Conservation (phyloP, 2,888 invertebrate species). For the Omphaloscelis lunosa region DNA sequence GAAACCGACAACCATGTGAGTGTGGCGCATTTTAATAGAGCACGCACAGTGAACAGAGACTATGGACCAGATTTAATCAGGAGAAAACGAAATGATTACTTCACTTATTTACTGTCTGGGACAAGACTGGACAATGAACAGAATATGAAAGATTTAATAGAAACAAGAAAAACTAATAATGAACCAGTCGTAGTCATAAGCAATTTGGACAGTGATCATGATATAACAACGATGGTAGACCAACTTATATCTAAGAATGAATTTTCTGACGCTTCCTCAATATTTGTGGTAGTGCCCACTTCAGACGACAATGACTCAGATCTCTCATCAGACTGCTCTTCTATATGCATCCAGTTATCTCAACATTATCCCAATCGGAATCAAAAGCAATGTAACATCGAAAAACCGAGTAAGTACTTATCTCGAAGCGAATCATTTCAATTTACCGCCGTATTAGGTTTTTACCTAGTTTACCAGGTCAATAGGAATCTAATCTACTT, state of each 20-base stretch:
- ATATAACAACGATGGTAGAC: constrained; percentile 67
- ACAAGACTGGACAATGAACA: background rate
- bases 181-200: constrained; percentile 66
- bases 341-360: constrained; percentile 29
- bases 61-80: background rate
- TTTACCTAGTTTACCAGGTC: background rate
- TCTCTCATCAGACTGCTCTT: constrained; percentile 11
- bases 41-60: background rate
- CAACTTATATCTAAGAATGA: constrained; percentile 66
- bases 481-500: background rate
- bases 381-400: background rate
- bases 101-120: constrained; percentile 61
- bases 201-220: constrained; percentile 63
- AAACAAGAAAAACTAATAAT: constrained; percentile 20
- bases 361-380: background rate
- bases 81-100: constrained; percentile 36
- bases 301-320: constrained; percentile 67
- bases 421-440: background rate
- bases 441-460: no score
- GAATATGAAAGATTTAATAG: background rate
- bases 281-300: constrained; percentile 72
- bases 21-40: background rate
- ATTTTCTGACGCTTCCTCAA: constrained; percentile 69
- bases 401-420: constrained; percentile 12
- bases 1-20: background rate